Conservation (phyloP, 2,113 vertebrate species). For the Philantomba maxwellii region DNA sequence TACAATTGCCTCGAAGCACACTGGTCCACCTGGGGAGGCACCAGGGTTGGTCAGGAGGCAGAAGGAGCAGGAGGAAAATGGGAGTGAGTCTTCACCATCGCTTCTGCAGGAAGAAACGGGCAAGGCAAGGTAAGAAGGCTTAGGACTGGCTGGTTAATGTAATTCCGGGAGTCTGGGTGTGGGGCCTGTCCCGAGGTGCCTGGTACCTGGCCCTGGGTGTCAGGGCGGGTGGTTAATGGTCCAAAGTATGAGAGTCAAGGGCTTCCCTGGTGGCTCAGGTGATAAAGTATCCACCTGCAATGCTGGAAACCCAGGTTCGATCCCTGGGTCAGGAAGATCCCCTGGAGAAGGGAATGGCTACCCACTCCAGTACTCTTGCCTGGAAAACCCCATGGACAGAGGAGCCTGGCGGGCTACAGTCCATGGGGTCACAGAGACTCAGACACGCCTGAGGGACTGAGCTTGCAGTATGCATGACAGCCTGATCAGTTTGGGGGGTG, state of each 20-base stretch:
- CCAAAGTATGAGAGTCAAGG: neutral
- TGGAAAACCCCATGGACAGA: neutral
- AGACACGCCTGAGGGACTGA: neutral
- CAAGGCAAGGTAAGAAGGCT: neutral
- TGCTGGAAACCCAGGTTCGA: neutral
- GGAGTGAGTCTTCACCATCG: fast-evolving
- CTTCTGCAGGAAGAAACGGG: neutral
- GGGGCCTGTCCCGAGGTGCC: neutral
- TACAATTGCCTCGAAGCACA: neutral
- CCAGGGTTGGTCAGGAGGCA: neutral
- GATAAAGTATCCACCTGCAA: neutral
- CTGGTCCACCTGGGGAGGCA: neutral
- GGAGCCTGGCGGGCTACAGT: neutral
- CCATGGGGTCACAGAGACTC: neutral
- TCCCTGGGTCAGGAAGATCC: neutral
- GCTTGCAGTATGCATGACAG: neutral
- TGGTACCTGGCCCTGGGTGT: neutral
- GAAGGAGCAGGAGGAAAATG: neutral
- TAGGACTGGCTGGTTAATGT: neutral
- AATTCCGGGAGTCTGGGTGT: neutral
- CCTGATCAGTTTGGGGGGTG: neutral
- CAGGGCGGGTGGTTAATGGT: no score
- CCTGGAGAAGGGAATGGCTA: neutral
- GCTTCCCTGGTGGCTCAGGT: neutral
- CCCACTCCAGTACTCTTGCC: neutral